phyloP scores from a whole-genome alignment of 2,888 invertebrate genomes.

The Drosophila bunnanda region DNA sequence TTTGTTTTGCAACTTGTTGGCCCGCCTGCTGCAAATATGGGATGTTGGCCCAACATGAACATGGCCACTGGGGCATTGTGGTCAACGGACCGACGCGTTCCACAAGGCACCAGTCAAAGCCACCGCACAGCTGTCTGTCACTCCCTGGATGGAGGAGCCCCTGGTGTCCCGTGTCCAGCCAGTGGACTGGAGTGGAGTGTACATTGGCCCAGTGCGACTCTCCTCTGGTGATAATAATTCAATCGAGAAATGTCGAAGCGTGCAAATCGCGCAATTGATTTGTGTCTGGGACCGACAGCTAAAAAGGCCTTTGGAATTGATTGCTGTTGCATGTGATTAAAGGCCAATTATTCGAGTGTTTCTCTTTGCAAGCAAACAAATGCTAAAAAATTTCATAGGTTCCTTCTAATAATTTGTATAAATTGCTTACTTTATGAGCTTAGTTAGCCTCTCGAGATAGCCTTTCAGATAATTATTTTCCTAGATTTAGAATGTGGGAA shows the following conservation, averaged over 20 bases:
- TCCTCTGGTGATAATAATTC: slow-evolving; percentile 71
- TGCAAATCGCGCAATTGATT: slow-evolving; percentile 73
- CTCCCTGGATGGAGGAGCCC: slow-evolving; percentile 28
- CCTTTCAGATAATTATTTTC: background rate
- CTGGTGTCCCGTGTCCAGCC: slow-evolving; percentile 29
- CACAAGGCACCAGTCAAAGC: slow-evolving; percentile 27
- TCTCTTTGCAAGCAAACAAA: background rate
- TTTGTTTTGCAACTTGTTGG: slow-evolving; percentile 78
- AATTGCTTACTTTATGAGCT: too few species aligned
- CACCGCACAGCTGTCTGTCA: slow-evolving; percentile 45
- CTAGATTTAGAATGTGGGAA: slow-evolving; percentile 20
- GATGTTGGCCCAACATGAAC: slow-evolving; percentile 35
- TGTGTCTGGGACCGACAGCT: slow-evolving; percentile 60
- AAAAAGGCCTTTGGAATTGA: slow-evolving; percentile 78
- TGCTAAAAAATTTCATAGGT: background rate
- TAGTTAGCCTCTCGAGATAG: background rate
- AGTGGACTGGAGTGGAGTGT: slow-evolving; percentile 11
- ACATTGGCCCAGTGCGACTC: slow-evolving; percentile 40
- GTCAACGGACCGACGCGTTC: slow-evolving; percentile 34
- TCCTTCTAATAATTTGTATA: background rate
- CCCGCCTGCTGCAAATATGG: slow-evolving; percentile 54
- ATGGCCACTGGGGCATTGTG: slow-evolving; percentile 56
- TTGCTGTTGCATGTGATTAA: slow-evolving; percentile 78
- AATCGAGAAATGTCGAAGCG: slow-evolving; percentile 80
- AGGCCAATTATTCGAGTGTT: slow-evolving; percentile 10